Base-by-base conservation (phyloP, 2,797 vertebrate genomes). In the Threskiornis aethiopicus region DNA sequence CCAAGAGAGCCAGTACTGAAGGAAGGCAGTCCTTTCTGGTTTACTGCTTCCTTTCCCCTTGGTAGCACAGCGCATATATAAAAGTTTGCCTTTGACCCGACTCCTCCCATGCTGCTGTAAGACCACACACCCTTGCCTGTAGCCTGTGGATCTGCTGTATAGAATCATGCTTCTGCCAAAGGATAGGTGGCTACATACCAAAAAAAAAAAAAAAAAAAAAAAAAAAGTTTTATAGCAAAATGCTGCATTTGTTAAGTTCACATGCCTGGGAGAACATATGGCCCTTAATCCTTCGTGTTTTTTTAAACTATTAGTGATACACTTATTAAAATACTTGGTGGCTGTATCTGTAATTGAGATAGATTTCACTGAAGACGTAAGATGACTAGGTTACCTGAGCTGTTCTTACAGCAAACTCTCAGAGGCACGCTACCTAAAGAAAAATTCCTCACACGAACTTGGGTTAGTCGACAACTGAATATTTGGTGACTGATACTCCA, bases 91-190 rank as follows among this genome's bases (percentile, higher is more conserved):
- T 92, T 94, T 89, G 93, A 89, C 93, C 84, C 4, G 11, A 31
- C 89, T 97, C 95, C 95, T 96, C 88, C 90, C 81, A 93, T 51
- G 67, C 59, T 92, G 91, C 90, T 97, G 78, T 85, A 89, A 90
- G 86, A 97, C 91, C 86, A 94, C 92, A 90, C 96, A 94, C 85
- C 66, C 91, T 78, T 0, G 42, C 41, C 86, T 84, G 87, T 6
- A 91, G 69, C 62, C 87, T 75, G 90, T 51, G 35, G 26, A 84
- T 57, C 64, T 79, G 86, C 37, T 93, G 58, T 13, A 51, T 4
- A 80, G 77, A 47, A 71, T 51, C 64, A 25, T 0, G 3, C 17
- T 89, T 90, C 75, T 89, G 86, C 62, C 41, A 93, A 80, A 46
- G 31, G 81, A 92, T 78, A 51, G 75, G 54, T 46, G 39, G 75